Base-by-base conservation (phyloP, 1,140 invertebrate genomes). In the Papilio aristodemus region DNA sequence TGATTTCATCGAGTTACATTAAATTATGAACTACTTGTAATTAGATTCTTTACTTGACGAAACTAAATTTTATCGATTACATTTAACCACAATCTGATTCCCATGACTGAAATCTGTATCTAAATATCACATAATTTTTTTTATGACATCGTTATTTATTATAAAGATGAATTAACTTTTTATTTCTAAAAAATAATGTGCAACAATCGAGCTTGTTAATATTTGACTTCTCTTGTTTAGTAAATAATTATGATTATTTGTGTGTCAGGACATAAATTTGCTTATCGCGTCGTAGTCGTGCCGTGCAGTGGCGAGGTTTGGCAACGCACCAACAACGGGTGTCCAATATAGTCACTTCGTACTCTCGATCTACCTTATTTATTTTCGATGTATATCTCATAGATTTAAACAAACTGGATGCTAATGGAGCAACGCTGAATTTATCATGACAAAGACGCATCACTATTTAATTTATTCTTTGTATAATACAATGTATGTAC, bases 311-410 rank as follows among this genome's bases (percentile, higher is more conserved):
- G 9, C 22, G 27, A 13, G 63, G 63, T 66, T 66, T 66, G 63
- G 63, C 63, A 66, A 36, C 25, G 63, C 41, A 43, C 63, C 63
- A 66, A 66, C 63, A 50, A 50, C 63, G 25, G 63, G 38, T 64
- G 39, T 66, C 63, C 25, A 22, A 66, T 66, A 66, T 66, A 66
- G 63, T 50, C 63, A 66, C 63, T 66, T 66, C n/a, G 63, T 66
- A 66, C 63, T 66, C 32, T 66, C 11, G 41, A 66, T 66, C 63
- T 46, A 46, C 63, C 8, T 66, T 66, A 66, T 66, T 66, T 66
- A 66, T 66, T 66, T 66, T 46, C 63, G 63, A 66, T 46, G 7
- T 66, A 43, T 66, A 32, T 66, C 63, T 66, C 41, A 66, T n/a
- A 36, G 13, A 1, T 66, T 66, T 62, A 62, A 62, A 38, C 14